Percentiles rank a stretch among this genome's conserved stretches.
These are phyloP conservation scores for Melanophora roralis DNA, from an alignment of 2,888 invertebrate species.

Conservation along the genomic window DNA sequence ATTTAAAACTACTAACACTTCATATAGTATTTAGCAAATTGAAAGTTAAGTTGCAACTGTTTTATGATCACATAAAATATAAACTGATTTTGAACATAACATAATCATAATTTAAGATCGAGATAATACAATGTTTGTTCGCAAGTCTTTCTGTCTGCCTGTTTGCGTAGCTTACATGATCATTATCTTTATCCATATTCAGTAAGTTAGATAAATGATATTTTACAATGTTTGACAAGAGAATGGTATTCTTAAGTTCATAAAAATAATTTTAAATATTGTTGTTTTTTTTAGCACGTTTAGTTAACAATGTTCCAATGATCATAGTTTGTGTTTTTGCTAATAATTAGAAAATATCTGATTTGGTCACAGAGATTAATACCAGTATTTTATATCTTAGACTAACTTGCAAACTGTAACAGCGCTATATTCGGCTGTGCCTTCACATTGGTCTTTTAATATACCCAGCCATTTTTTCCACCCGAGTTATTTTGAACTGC, in stretches of 20 bases:
- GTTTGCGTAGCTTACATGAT: background rate
- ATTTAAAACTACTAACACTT: background rate
- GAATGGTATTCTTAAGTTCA: constrained; percentile 41
- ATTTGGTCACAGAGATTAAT: too few species aligned
- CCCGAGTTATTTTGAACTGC: too few species aligned
- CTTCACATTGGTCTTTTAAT: too few species aligned
- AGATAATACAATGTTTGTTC: constrained; percentile 12
- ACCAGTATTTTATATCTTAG: too few species aligned
- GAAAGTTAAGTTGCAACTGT: background rate
- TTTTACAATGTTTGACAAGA: constrained; percentile 53
- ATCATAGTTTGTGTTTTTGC: background rate
- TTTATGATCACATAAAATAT: constrained; percentile 27
- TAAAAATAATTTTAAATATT: constrained; percentile 15
- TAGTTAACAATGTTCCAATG: background rate
- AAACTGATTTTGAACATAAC: constrained; percentile 36
- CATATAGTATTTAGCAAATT: background rate
- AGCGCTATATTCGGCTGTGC: too few species aligned
- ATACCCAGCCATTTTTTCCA: too few species aligned
- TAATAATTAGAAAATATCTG: background rate
- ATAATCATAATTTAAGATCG: constrained; percentile 49
- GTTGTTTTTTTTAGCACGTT: background rate
- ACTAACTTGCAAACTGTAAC: too few species aligned
- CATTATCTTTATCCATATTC: constrained; percentile 8
- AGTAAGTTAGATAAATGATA: constrained; percentile 27
- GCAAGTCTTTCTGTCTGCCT: background rate